These are phyloP conservation scores for Valencia hispanica DNA, from an alignment of 2,797 vertebrate species.

Conservation along the genomic window DNA sequence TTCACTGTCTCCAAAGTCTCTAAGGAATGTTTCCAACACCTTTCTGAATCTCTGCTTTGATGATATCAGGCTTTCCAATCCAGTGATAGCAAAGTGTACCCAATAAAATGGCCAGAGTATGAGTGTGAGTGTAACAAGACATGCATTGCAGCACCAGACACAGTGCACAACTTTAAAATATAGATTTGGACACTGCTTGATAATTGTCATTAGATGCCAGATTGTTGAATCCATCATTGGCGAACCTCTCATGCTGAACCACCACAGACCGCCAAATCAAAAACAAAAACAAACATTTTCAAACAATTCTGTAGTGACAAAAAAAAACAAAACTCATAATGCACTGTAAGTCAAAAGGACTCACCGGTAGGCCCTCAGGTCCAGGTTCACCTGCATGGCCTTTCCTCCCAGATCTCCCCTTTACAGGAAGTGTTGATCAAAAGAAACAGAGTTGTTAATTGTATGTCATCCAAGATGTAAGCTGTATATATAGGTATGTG, in stretches of 20 bases:
- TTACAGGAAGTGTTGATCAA: constrained; percentile 33
- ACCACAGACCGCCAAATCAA: not conserved
- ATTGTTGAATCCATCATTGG: not conserved
- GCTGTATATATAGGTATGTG: constrained; percentile 14
- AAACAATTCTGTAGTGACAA: not conserved
- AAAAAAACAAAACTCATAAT: not conserved
- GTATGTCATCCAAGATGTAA: constrained; percentile 5
- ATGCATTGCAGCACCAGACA: too few species aligned
- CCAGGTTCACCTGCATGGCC: constrained; percentile 89
- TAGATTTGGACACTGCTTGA: not conserved
- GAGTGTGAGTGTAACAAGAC: too few species aligned
- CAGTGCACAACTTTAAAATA: not conserved
- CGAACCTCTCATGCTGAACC: not conserved
- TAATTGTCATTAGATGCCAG: not conserved
- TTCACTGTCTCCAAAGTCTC: not conserved
- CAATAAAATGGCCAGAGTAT: too few species aligned
- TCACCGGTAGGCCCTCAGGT: constrained; percentile 88
- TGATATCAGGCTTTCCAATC: too few species aligned
- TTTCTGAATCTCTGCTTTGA: too few species aligned
- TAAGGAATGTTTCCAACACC: not conserved
- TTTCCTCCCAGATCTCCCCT: constrained; percentile 92
- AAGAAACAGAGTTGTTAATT: constrained; percentile 12
- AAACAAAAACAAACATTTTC: not conserved
- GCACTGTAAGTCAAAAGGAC: not conserved
- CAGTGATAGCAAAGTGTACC: too few species aligned